Evolutionary conservation across 2,113 vertebrate genomes (phyloP).

Genomic region (Lates calcarifer): DNA sequence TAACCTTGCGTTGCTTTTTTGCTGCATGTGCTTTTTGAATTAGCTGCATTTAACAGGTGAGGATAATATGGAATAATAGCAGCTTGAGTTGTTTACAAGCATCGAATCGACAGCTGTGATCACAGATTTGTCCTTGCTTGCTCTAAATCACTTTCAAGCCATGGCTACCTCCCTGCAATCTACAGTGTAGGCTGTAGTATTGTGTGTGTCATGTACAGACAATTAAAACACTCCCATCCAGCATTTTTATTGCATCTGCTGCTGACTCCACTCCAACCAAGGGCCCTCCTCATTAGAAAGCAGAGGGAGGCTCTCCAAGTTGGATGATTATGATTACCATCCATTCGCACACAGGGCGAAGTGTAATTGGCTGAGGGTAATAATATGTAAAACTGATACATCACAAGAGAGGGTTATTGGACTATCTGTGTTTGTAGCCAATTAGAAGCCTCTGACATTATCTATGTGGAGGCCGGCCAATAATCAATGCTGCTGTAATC

Average conservation of each 20-base stretch:
- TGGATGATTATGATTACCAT: slow-evolving; percentile 69
- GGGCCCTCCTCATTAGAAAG: slow-evolving; percentile 47
- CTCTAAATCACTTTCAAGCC: background rate
- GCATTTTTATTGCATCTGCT: slow-evolving; percentile 17
- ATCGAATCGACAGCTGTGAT: background rate
- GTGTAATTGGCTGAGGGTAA: slow-evolving; percentile 57
- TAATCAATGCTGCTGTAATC: slow-evolving; percentile 60
- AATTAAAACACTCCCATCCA: slow-evolving; percentile 23
- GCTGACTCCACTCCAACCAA: slow-evolving; percentile 49
- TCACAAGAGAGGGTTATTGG: slow-evolving; percentile 37
- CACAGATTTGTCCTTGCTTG: background rate
- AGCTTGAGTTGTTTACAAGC: background rate
- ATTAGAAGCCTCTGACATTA: slow-evolving; percentile 68
- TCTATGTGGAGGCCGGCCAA: slow-evolving; percentile 55
- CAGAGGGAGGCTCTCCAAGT: slow-evolving; percentile 59
- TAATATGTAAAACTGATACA: slow-evolving; percentile 63
- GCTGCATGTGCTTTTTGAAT: background rate
- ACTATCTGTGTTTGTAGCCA: slow-evolving; percentile 67
- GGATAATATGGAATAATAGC: background rate
- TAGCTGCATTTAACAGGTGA: background rate
- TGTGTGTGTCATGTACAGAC: background rate
- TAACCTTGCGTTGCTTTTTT: slow-evolving; percentile 35
- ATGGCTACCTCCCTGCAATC: background rate
- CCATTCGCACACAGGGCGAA: slow-evolving; percentile 33
- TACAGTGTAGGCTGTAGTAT: background rate